Base-by-base conservation (phyloP, 2,797 vertebrate genomes). In the Argentina silus region DNA sequence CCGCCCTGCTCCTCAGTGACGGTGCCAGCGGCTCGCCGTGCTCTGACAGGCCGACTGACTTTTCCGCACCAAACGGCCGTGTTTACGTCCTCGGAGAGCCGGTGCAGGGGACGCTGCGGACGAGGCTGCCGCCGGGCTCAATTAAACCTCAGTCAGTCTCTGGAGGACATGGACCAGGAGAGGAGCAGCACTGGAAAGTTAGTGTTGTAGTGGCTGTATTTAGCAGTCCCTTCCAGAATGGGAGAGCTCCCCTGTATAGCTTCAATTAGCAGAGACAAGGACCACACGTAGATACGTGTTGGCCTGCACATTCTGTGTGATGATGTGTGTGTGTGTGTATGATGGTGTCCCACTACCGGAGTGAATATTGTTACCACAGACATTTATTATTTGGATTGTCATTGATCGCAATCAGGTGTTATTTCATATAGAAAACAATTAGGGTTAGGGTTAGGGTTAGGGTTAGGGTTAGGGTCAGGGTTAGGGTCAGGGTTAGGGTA, bases 41-140 rank as follows among this genome's bases (percentile, higher is more conserved):
- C 85, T 72, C 70, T 69, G 83, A 80, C 83, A 83, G 78, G 90
- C 83, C 83, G 68, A 83, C 80, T 27, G 57, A 59, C 62, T 15
- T 10, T 27, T n/a, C 50, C 51, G 19, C 62, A 65, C 62, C 62
- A 17, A 14, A 45, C 9, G 45, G 14, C 9, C 62, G 17, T 65
- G 43, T 50, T 59, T 27, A 59, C 27, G 9, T 59, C 21, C 57
- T 27, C 21, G 23, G 21, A 59, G 23, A 59, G 21, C 57, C 10
- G 4, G 57, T 59, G 19, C 1, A 27, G 2, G 57, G 21, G 57
- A 11, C 9, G 10, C 57, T 12, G 9, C 57, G 11, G 27, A 11
- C 57, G 19, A 8, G 7, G 21, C 21, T 0, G 0, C 57, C 27
- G 21, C 19, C 57, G 21, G 2, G 19, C 21, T 6, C 19, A 10